Evolutionary conservation across 2,888 invertebrate species (phyloP).

Genomic region (Atherix ibis): DNA sequence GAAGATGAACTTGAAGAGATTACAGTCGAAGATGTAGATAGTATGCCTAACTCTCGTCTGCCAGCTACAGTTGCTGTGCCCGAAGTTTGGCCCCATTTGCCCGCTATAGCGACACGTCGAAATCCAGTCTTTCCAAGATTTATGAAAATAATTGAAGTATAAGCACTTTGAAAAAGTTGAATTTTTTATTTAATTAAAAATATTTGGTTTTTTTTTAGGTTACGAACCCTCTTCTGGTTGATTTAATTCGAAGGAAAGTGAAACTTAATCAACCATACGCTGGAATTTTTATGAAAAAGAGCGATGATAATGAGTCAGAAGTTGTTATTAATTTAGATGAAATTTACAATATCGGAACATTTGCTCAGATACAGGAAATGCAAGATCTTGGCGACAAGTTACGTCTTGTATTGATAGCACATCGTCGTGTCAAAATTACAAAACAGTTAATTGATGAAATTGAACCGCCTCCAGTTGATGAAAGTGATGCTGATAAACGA

Average conservation of each 20-base stretch:
- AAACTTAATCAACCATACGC: slow-evolving; percentile 93
- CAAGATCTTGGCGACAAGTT: slow-evolving; percentile 86
- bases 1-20: background rate
- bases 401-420: slow-evolving; percentile 86
- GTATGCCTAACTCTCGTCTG: slow-evolving; percentile 34
- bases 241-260: slow-evolving; percentile 82
- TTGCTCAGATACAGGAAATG: slow-evolving; percentile 95
- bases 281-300: slow-evolving; percentile 88
- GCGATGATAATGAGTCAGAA: slow-evolving; percentile 77
- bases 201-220: slow-evolving; percentile 39
- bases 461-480: slow-evolving; percentile 35
- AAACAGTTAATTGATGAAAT: slow-evolving; percentile 64
- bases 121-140: slow-evolving; percentile 97
- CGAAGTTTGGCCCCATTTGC: slow-evolving; percentile 92
- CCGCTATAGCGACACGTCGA: slow-evolving; percentile 82
- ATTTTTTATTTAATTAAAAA: slow-evolving; percentile 3
- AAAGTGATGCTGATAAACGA: slow-evolving; percentile 12
- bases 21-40: background rate
- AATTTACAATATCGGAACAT: slow-evolving; percentile 81
- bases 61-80: slow-evolving; percentile 88
- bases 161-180: background rate
- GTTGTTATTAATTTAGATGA: slow-evolving; percentile 71
- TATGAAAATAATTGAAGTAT: slow-evolving; percentile 89
- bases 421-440: slow-evolving; percentile 69
- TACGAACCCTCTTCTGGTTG: slow-evolving; percentile 71